A percentile compares a stretch with the other conserved stretches of the same genome.
These are phyloP conservation scores for Mythimna albipuncta DNA, from an alignment of 2,888 invertebrate species.

Conservation along the genomic window DNA sequence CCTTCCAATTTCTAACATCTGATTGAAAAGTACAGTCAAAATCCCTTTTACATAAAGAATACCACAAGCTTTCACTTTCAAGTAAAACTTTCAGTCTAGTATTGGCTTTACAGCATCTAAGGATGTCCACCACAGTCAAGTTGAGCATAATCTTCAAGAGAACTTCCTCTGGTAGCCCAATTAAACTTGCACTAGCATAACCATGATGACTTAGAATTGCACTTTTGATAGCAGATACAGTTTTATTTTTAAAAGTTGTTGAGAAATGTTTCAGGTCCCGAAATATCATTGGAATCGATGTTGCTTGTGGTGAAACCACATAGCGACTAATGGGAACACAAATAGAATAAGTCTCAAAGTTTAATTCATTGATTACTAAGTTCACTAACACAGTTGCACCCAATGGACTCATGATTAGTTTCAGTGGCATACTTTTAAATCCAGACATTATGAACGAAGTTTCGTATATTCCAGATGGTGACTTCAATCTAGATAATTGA, in stretches of 20 bases:
- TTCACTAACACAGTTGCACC: slow-evolving; percentile 81
- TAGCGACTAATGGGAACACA: slow-evolving; percentile 83
- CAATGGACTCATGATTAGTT: slow-evolving; percentile 81
- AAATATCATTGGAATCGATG: slow-evolving; percentile 81
- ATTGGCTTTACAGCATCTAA: slow-evolving; percentile 79
- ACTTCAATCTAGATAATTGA: slow-evolving; percentile 75
- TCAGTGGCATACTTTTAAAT: slow-evolving; percentile 74
- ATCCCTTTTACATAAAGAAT: slow-evolving; percentile 80
- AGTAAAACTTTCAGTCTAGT: slow-evolving; percentile 74
- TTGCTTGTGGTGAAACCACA: slow-evolving; percentile 80
- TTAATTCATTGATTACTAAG: slow-evolving; percentile 76
- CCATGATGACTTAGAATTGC: slow-evolving; percentile 86
- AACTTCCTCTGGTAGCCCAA: slow-evolving; percentile 85
- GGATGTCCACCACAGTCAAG: slow-evolving; percentile 74
- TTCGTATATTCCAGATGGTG: slow-evolving; percentile 75
- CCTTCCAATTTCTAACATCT: slow-evolving; percentile 75
- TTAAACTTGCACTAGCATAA: slow-evolving; percentile 85
- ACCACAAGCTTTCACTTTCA: slow-evolving; percentile 80
- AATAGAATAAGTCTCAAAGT: slow-evolving; percentile 82
- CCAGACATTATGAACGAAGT: slow-evolving; percentile 75
- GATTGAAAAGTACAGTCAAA: slow-evolving; percentile 64
- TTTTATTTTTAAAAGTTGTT: slow-evolving; percentile 87
- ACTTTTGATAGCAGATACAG: slow-evolving; percentile 90
- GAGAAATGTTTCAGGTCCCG: slow-evolving; percentile 86
- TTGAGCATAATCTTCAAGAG: slow-evolving; percentile 77